Percentiles rank a stretch among this genome's conserved stretches.
phyloP scores from a whole-genome alignment of 1,140 invertebrate genomes.

The Daktulosphaira vitifoliae region DNA sequence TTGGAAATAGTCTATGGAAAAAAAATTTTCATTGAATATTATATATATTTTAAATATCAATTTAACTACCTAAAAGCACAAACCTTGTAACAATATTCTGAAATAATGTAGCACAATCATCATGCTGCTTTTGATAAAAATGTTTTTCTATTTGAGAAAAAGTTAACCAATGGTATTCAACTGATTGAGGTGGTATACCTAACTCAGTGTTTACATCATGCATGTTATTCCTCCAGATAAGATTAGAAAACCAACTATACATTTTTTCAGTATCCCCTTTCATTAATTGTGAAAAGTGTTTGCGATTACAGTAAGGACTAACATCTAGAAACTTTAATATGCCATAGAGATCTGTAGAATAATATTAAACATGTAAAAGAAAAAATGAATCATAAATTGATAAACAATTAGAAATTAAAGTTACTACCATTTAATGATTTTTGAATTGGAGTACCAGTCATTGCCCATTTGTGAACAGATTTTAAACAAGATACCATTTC shows the following conservation, averaged over 20 bases:
- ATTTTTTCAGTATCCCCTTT: conserved; percentile 41
- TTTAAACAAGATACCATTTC: conserved; percentile 55
- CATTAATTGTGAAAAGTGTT: conserved; percentile 35
- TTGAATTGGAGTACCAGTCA: conserved; percentile 68
- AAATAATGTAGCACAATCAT: conserved; percentile 41
- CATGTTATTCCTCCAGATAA: conserved; percentile 64
- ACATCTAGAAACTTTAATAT: conserved; percentile 59
- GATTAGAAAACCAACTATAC: conserved; percentile 24
- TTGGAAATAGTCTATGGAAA: conserved; percentile 13
- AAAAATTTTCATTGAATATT: no score
- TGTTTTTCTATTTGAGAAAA: conserved; percentile 49
- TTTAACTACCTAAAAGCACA: no score
- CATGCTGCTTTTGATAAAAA: conserved; percentile 48
- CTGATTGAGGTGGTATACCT: conserved; percentile 47
- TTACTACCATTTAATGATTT: conserved; percentile 52
- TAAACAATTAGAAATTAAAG: no score
- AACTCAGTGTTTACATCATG: conserved; percentile 51
- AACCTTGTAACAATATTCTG: conserved; percentile 36
- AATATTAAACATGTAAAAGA: background rate
- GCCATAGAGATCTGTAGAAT: conserved; percentile 55
- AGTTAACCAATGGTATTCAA: conserved; percentile 44
- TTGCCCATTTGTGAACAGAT: conserved; percentile 62
- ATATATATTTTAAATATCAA: no score
- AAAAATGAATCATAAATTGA: background rate
- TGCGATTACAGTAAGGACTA: conserved; percentile 46